Evolutionary conservation across 1,140 invertebrate genomes (phyloP).

Genomic region (Amphibalanus amphitrite): DNA sequence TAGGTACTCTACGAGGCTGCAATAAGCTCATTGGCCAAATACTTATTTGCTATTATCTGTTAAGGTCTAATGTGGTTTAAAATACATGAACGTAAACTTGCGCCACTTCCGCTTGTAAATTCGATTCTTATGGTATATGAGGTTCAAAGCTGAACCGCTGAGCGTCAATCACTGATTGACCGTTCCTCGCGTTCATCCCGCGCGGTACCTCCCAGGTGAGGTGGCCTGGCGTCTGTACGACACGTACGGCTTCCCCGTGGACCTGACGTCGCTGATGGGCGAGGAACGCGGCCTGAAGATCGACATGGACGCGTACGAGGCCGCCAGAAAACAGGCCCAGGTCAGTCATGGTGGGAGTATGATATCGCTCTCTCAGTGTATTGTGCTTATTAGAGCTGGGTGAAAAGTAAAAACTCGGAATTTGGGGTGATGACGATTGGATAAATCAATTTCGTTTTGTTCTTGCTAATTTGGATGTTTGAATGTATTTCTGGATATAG

Average conservation of each 20-base stretch:
- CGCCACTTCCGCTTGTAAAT: too few relatives aligned
- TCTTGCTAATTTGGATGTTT: background rate
- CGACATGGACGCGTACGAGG: slow-evolving; percentile 78
- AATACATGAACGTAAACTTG: too few relatives aligned
- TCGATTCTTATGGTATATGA: too few relatives aligned
- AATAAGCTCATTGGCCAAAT: too few relatives aligned
- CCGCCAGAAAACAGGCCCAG: slow-evolving; percentile 78
- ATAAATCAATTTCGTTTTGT: background rate
- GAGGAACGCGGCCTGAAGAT: slow-evolving; percentile 83
- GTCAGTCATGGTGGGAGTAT: slow-evolving; percentile 22
- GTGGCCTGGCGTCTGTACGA: slow-evolving; percentile 96
- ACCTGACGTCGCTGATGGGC: slow-evolving; percentile 91
- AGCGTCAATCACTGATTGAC: too few relatives aligned
- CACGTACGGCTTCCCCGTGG: slow-evolving; percentile 96
- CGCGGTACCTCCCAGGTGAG: slow-evolving; percentile 47
- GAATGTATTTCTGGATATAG: background rate
- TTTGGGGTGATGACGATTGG: background rate
- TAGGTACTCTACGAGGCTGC: too few relatives aligned
- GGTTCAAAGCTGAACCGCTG: too few relatives aligned
- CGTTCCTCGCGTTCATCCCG: too few relatives aligned
- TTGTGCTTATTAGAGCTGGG: background rate
- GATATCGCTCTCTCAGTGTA: slow-evolving; percentile 4
- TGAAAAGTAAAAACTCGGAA: background rate
- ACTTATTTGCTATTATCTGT: too few relatives aligned
- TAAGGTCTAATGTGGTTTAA: too few relatives aligned